phyloP scores from a whole-genome alignment of 2,797 vertebrate species.

The Sphaeramia orbicularis region DNA sequence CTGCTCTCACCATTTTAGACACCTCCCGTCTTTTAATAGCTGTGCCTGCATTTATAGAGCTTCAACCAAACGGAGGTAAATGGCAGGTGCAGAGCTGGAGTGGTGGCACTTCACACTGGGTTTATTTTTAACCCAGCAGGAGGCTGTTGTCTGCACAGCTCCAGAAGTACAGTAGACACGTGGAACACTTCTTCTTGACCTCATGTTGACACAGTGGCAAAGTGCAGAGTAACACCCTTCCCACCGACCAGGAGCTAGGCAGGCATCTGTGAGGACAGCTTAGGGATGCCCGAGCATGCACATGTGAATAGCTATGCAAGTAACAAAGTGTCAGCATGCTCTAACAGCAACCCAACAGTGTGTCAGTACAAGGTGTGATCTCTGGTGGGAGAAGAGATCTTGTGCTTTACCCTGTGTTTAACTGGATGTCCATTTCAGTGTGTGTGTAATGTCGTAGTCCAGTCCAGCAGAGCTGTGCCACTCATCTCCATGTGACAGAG shows the following conservation, averaged over 20 bases:
- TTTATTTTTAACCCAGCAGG: slow-evolving; percentile 80
- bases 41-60: slow-evolving; percentile 76
- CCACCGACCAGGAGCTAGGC: slow-evolving; percentile 53
- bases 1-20: slow-evolving; percentile 83
- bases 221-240: slow-evolving; percentile 60
- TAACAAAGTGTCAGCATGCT: slow-evolving; percentile 77
- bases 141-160: slow-evolving; percentile 62
- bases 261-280: slow-evolving; percentile 64
- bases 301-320: slow-evolving; percentile 79
- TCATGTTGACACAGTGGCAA: slow-evolving; percentile 77
- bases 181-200: slow-evolving; percentile 77
- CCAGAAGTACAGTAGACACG: slow-evolving; percentile 65
- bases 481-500: slow-evolving; percentile 49
- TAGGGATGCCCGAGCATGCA: slow-evolving; percentile 60
- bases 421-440: slow-evolving; percentile 57
- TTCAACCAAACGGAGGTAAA: slow-evolving; percentile 78
- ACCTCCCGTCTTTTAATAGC: slow-evolving; percentile 83
- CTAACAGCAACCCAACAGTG: slow-evolving; percentile 62
- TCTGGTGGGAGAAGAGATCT: slow-evolving; percentile 62
- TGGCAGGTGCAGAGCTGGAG: slow-evolving; percentile 79
- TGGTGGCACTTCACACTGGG: slow-evolving; percentile 74
- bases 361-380: slow-evolving; percentile 78
- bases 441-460: slow-evolving; percentile 57
- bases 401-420: slow-evolving; percentile 54
- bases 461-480: slow-evolving; percentile 46